These are phyloP conservation scores for Drosophila pallidifrons DNA, from an alignment of 1,140 invertebrate genomes.

Conservation along the genomic window DNA sequence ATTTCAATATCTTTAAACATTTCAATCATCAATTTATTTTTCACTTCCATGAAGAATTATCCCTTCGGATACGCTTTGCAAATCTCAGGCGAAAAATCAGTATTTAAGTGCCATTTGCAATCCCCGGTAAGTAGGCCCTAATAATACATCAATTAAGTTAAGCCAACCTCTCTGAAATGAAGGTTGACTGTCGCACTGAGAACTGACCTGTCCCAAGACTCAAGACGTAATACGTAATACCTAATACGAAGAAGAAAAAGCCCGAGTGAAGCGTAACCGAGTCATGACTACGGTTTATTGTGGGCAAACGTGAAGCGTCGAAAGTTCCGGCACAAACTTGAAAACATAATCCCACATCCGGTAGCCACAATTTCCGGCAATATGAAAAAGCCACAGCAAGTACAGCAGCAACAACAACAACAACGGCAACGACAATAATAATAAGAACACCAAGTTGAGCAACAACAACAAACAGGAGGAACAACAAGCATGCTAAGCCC, in stretches of 20 bases:
- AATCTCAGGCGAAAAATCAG: background rate
- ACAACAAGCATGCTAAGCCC: constrained; percentile 50
- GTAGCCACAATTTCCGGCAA: constrained; percentile 79
- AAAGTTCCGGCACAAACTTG: constrained; percentile 74
- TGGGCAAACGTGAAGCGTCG: constrained; percentile 51
- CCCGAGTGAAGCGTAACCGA: constrained; percentile 39
- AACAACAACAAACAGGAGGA: constrained; percentile 28
- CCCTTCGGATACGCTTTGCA: background rate
- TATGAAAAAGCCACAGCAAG: constrained; percentile 79
- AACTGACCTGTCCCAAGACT: constrained; percentile 53
- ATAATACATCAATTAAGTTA: constrained; percentile 29
- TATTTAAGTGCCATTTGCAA: background rate
- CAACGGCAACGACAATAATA: background rate
- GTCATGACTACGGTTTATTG: constrained; percentile 41
- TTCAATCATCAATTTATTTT: background rate
- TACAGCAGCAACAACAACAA: constrained; percentile 35
- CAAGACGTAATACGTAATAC: background rate
- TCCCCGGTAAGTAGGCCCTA: background rate
- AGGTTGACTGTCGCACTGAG: constrained; percentile 5
- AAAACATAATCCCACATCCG: constrained; percentile 81
- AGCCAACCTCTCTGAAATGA: constrained; percentile 28
- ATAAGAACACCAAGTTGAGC: constrained; percentile 5
- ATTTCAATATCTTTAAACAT: background rate
- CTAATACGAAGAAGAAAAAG: background rate
- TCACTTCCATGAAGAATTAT: background rate